Percentiles rank a stretch among this genome's conserved stretches.
Evolutionary conservation across 37 sponge, comb jelly and placozoan species (phyloP).

Genomic region (Ianthella basta): DNA sequence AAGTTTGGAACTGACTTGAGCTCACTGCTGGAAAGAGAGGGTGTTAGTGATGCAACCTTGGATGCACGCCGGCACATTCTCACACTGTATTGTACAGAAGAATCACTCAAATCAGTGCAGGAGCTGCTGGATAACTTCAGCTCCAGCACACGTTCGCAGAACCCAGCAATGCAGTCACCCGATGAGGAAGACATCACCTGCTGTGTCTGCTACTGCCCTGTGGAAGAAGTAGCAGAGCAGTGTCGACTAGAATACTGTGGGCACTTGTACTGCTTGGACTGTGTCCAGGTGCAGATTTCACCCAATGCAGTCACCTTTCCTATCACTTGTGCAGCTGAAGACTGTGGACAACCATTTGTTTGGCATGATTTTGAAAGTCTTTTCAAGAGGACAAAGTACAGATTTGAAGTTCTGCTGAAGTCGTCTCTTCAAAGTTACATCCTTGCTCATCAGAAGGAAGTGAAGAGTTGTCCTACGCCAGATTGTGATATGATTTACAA

Average conservation of each 20-base stretch:
- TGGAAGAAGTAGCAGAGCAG: conserved; percentile 11
- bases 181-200: conserved; percentile 37
- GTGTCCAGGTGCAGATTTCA: conserved; percentile 51
- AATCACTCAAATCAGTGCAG: neutral
- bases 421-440: conserved; percentile 38
- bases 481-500: conserved; percentile 66
- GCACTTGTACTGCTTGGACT: conserved; percentile 65
- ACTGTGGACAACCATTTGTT: conserved; percentile 58
- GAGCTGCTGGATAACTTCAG: neutral
- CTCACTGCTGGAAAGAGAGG: conserved; percentile 9
- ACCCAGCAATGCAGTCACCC: neutral
- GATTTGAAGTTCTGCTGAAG: conserved; percentile 3
- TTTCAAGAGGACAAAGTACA: conserved; percentile 23
- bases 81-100: conserved; percentile 37
- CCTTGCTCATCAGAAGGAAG: conserved; percentile 15
- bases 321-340: conserved; percentile 66
- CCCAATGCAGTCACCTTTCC: conserved; percentile 56
- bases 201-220: conserved; percentile 23
- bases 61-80: conserved; percentile 43
- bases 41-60: conserved; percentile 37
- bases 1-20: conserved; percentile 49
- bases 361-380: conserved; percentile 74
- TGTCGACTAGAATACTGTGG: conserved; percentile 72
- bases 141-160: neutral
- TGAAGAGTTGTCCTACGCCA: conserved; percentile 64